Evolutionary conservation across 2,888 invertebrate species (phyloP).

Genomic region (Halictus ligatus): DNA sequence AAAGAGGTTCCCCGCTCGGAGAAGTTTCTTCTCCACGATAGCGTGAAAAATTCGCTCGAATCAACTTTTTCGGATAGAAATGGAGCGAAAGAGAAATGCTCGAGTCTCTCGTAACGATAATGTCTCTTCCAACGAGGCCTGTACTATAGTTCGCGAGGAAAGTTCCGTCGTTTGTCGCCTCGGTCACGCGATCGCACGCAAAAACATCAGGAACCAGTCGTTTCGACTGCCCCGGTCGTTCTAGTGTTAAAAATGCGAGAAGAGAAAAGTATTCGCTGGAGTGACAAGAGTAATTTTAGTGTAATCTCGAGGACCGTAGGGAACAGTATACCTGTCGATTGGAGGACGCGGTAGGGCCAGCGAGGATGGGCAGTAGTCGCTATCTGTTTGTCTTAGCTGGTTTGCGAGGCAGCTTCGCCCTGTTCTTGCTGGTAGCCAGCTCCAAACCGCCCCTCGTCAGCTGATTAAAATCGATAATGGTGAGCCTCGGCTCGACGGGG

Average conservation of each 20-base stretch:
- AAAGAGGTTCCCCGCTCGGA: neutral
- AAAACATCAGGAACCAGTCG: too few species aligned
- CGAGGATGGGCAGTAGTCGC: slow-evolving; percentile 31
- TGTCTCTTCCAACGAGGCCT: neutral
- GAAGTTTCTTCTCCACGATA: neutral
- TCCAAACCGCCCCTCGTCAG: slow-evolving; percentile 88
- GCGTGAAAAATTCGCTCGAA: neutral
- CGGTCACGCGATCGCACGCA: neutral
- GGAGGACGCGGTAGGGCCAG: neutral
- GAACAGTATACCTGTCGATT: slow-evolving; percentile 15
- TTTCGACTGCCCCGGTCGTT: too few species aligned
- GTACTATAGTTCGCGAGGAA: neutral
- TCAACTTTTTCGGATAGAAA: neutral
- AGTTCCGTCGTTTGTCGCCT: slow-evolving; percentile 6
- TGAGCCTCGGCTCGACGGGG: slow-evolving; percentile 86
- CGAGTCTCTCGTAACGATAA: neutral
- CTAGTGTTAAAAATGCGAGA: too few species aligned
- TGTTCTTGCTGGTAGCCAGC: slow-evolving; percentile 81
- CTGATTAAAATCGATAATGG: slow-evolving; percentile 90
- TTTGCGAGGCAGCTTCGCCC: slow-evolving; percentile 69
- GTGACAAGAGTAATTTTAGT: too few species aligned
- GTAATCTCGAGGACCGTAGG: neutral
- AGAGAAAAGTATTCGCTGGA: too few species aligned
- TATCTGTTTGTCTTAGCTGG: slow-evolving; percentile 62
- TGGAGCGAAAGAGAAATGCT: neutral